Conservation (phyloP, 2,888 invertebrate species). For the Zeuzera pyrina region DNA sequence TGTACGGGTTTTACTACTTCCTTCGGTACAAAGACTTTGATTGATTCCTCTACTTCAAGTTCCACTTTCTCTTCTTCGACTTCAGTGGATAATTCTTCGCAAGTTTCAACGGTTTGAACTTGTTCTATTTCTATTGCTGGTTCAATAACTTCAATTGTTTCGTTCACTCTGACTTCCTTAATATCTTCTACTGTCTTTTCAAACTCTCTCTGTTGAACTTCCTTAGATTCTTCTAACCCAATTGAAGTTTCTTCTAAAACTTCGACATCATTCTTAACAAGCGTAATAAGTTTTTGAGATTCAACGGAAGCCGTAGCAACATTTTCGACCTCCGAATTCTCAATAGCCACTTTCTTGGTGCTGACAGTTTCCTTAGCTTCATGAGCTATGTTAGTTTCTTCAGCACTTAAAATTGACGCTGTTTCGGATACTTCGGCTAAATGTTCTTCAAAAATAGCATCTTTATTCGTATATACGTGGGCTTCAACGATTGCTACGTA, state of each 20-base stretch:
- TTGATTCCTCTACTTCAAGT: conserved; percentile 11
- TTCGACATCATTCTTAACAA: background rate
- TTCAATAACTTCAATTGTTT: background rate
- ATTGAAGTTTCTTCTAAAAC: background rate
- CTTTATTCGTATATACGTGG: conserved; percentile 56
- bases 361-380: conserved; percentile 19
- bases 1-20: conserved; percentile 14
- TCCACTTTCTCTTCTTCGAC: conserved; percentile 16
- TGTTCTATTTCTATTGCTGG: conserved; percentile 4
- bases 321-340: background rate
- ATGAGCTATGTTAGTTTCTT: conserved; percentile 23
- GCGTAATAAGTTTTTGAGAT: background rate
- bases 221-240: background rate
- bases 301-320: conserved; percentile 1
- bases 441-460: conserved; percentile 44
- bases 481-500: conserved; percentile 60
- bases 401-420: conserved; percentile 28
- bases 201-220: conserved; percentile 7
- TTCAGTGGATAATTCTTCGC: conserved; percentile 21
- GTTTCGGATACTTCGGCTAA: conserved; percentile 33
- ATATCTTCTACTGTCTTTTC: conserved; percentile 12
- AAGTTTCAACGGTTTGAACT: conserved; percentile 9
- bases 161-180: conserved; percentile 9
- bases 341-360: conserved; percentile 1
- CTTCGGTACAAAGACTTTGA: conserved; percentile 5